Conservation (phyloP, 2,797 vertebrate species). For the Sardinella longiceps region DNA sequence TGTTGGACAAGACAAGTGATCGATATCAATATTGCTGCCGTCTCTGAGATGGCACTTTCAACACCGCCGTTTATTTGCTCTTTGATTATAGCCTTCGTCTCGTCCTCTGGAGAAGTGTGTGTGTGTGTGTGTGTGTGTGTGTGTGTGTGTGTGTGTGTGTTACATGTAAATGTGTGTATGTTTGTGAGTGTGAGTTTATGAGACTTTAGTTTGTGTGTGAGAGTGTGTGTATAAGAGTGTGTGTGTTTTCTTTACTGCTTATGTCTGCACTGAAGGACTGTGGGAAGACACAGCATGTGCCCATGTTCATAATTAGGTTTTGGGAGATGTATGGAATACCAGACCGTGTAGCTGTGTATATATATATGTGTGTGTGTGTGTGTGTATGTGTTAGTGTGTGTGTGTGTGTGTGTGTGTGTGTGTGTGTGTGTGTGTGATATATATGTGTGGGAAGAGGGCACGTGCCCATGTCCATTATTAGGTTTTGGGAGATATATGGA, state of each 20-base stretch:
- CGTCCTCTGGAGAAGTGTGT: not conserved
- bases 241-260: not conserved
- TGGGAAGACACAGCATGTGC: too few relatives aligned
- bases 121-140: not conserved
- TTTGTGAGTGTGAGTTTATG: not conserved
- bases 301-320: too few relatives aligned
- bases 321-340: too few relatives aligned
- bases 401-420: too few relatives aligned
- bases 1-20: conserved; percentile 12
- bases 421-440: too few relatives aligned
- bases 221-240: not conserved
- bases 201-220: not conserved
- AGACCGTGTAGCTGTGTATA: too few relatives aligned
- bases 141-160: not conserved
- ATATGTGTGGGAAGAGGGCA: too few relatives aligned
- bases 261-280: not conserved
- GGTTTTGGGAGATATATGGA: too few relatives aligned
- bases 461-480: too few relatives aligned
- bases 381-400: too few relatives aligned
- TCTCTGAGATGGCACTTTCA: not conserved
- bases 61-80: conserved; percentile 4
- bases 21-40: conserved; percentile 7
- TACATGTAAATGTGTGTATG: not conserved
- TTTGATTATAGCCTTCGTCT: not conserved
- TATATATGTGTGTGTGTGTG: too few relatives aligned